Conservation (phyloP, 2,888 invertebrate genomes). For the Cremastinae sp. region DNA sequence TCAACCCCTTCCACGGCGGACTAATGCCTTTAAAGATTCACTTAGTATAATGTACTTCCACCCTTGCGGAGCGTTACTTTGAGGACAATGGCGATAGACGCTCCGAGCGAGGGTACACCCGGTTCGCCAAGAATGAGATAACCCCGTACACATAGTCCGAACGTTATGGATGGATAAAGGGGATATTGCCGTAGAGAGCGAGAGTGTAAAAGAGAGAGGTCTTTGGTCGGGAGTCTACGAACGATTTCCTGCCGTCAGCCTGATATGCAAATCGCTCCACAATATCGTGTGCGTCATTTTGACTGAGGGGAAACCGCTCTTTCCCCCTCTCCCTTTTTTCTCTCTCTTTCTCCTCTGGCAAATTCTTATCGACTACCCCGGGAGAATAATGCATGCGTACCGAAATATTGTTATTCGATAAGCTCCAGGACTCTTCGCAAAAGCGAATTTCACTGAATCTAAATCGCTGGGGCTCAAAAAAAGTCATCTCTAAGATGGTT, state of each 20-base stretch:
- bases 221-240: constrained; percentile 46
- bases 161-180: constrained; percentile 26
- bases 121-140: constrained; percentile 31
- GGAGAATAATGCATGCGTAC: constrained; percentile 58
- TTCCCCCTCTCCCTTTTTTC: constrained; percentile 13
- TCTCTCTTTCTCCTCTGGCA: no score
- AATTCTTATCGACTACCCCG: constrained; percentile 62
- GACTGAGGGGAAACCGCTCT: constrained; percentile 46
- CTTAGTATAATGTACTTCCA: constrained; percentile 59
- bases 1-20: constrained; percentile 18
- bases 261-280: constrained; percentile 63
- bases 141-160: constrained; percentile 11
- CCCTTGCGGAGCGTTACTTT: constrained; percentile 53
- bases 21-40: constrained; percentile 61
- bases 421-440: neutral
- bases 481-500: no score
- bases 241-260: constrained; percentile 61
- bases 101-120: constrained; percentile 40
- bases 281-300: constrained; percentile 59
- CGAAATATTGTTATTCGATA: neutral
- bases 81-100: constrained; percentile 58
- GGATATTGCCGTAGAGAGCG: constrained; percentile 8
- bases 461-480: neutral
- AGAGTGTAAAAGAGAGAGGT: constrained; percentile 13
- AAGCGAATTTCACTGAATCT: neutral